A percentile compares a stretch with the other conserved stretches of the same genome.
These are phyloP conservation scores for Drosophila anomelani DNA, from an alignment of 2,888 invertebrate species.

Conservation along the genomic window DNA sequence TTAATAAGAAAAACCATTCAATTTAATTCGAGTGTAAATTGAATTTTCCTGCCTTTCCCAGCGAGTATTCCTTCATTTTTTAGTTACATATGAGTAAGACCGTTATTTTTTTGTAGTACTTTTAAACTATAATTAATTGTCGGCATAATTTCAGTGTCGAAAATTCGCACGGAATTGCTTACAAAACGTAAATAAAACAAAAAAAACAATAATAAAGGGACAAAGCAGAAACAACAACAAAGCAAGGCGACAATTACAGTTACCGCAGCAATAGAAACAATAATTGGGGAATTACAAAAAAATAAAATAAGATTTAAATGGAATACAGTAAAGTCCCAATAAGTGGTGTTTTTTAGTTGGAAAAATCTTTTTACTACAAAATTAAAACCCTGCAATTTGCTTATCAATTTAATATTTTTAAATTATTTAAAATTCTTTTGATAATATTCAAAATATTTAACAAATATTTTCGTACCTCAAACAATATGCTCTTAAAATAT, in stretches of 20 bases:
- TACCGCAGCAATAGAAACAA: conserved; percentile 22
- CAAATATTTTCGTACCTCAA: no score
- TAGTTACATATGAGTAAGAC: conserved; percentile 16
- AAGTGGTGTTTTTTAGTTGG: background rate
- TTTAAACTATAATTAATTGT: conserved; percentile 56
- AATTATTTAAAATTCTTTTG: no score
- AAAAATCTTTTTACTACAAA: no score
- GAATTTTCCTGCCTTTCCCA: conserved; percentile 18
- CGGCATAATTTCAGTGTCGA: conserved; percentile 57
- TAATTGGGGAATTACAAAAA: conserved; percentile 22
- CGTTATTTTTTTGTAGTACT: conserved; percentile 5
- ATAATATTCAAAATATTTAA: no score
- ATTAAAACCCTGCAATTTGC: no score
- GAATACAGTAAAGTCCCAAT: conserved; percentile 5
- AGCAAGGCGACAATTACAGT: conserved; percentile 39
- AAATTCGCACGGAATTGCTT: conserved; percentile 51
- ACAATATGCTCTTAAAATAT: no score
- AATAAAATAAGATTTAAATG: conserved; percentile 28
- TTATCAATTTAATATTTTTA: no score
- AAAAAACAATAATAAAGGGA: conserved; percentile 16
- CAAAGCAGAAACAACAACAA: conserved; percentile 21
- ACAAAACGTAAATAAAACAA: conserved; percentile 23
- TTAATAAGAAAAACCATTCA: conserved; percentile 28
- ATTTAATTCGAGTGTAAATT: conserved; percentile 23
- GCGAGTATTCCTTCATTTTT: background rate